These are phyloP conservation scores for Electrophaes corylata DNA, from an alignment of 2,888 invertebrate species.

Conservation along the genomic window DNA sequence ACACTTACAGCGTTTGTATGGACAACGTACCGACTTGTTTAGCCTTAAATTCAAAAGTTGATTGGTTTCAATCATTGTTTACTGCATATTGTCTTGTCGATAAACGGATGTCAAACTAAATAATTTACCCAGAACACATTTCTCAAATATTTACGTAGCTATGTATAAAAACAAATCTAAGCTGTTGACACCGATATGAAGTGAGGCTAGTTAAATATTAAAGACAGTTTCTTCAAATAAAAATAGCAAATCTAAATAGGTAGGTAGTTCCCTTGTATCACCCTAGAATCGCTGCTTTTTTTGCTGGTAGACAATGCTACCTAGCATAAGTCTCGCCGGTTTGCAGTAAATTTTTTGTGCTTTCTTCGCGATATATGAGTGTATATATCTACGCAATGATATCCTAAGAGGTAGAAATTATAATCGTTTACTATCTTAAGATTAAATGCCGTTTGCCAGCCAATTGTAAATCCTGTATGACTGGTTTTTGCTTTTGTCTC, in stretches of 20 bases:
- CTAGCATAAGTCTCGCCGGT: too few species aligned
- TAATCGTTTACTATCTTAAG: conserved; percentile 41
- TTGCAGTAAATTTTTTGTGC: too few species aligned
- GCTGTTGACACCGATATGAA: not conserved
- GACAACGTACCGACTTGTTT: too few species aligned
- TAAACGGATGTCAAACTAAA: conserved; percentile 20
- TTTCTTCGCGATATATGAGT: too few species aligned
- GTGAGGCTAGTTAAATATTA: not conserved
- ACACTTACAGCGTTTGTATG: too few species aligned
- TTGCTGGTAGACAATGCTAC: too few species aligned
- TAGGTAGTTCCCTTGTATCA: too few species aligned
- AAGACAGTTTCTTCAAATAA: not conserved
- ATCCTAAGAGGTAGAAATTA: conserved; percentile 1
- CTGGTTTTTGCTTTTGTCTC: conserved; percentile 52
- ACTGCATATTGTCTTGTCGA: conserved; percentile 21
- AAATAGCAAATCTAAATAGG: too few species aligned
- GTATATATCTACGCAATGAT: not conserved
- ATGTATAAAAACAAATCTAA: not conserved
- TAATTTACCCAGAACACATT: not conserved
- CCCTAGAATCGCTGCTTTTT: too few species aligned
- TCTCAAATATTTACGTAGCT: not conserved
- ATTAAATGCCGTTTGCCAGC: conserved; percentile 43
- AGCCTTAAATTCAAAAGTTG: conserved; percentile 49
- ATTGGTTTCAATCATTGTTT: conserved; percentile 44
- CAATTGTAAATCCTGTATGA: conserved; percentile 46